Conservation (phyloP, 2,888 invertebrate genomes). For the Drosophila flavopinicola region DNA sequence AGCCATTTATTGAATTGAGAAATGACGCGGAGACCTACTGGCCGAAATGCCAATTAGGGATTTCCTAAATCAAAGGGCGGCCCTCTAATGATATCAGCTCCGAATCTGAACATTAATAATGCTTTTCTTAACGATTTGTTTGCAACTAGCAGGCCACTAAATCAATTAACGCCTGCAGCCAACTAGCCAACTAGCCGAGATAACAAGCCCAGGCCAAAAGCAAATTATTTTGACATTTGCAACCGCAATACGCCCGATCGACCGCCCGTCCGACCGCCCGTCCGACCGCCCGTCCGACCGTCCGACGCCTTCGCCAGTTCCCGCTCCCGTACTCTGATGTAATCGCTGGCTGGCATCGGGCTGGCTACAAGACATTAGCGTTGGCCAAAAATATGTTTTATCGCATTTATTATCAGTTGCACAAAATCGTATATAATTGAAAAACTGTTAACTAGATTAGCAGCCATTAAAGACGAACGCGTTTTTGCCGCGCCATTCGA, state of each 20-base stretch:
- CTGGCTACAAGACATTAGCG: constrained; percentile 50
- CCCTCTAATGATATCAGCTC: constrained; percentile 51
- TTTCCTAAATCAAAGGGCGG: constrained; percentile 55
- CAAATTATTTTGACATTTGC: constrained; percentile 74
- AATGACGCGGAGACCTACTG: constrained; percentile 20
- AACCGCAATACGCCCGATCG: constrained; percentile 72
- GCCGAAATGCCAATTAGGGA: constrained; percentile 47
- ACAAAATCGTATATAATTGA: constrained; percentile 77
- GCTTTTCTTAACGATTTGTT: constrained; percentile 47
- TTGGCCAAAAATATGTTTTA: constrained; percentile 70
- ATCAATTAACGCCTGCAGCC: constrained; percentile 73
- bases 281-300: no score
- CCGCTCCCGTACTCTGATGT: constrained; percentile 52
- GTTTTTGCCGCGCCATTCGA: constrained; percentile 21
- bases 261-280: no score
- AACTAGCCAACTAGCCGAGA: constrained; percentile 47
- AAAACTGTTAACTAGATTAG: constrained; percentile 80
- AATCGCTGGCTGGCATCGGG: constrained; percentile 49
- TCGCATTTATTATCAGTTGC: constrained; percentile 77
- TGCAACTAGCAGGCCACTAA: constrained; percentile 44
- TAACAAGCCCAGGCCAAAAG: constrained; percentile 54
- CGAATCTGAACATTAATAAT: constrained; percentile 50
- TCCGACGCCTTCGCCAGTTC: constrained; percentile 3
- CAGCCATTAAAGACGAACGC: constrained; percentile 71
- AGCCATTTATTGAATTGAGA: constrained; percentile 40